A percentile compares a stretch with the other conserved stretches of the same genome.
Conservation (phyloP, 2,888 invertebrate species). For the Scaptomyza parva region DNA sequence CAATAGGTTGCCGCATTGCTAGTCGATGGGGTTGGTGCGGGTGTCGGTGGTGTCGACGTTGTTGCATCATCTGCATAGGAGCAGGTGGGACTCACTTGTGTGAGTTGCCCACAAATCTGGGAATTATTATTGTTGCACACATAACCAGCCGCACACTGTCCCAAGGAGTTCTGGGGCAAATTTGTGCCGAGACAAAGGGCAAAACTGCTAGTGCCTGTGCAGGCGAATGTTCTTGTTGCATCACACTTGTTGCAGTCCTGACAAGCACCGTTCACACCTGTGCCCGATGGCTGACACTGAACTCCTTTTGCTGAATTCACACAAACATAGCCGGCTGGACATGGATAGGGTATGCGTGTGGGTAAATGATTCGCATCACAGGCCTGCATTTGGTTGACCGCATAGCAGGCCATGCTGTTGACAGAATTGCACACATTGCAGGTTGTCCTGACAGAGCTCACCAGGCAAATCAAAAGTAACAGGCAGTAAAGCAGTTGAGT, state of each 20-base stretch:
- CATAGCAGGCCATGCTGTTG: slow-evolving; percentile 74
- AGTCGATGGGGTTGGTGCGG: slow-evolving; percentile 34
- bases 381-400: slow-evolving; percentile 61
- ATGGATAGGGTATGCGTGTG: slow-evolving; percentile 45
- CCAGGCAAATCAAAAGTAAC: slow-evolving; percentile 24
- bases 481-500: slow-evolving; percentile 3
- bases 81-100: slow-evolving; percentile 61
- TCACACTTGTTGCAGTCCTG: slow-evolving; percentile 74
- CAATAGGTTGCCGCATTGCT: slow-evolving; percentile 58
- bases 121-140: slow-evolving; percentile 68
- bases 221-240: slow-evolving; percentile 67
- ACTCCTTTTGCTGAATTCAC: slow-evolving; percentile 56
- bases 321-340: slow-evolving; percentile 70
- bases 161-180: slow-evolving; percentile 48
- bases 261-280: slow-evolving; percentile 53
- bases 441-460: slow-evolving; percentile 32
- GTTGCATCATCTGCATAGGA: slow-evolving; percentile 51
- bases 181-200: slow-evolving; percentile 73
- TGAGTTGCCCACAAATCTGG: slow-evolving; percentile 57
- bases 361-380: slow-evolving; percentile 63
- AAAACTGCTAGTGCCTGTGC: slow-evolving; percentile 68
- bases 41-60: background rate
- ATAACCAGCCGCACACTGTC: slow-evolving; percentile 62
- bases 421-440: slow-evolving; percentile 72
- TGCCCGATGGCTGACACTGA: slow-evolving; percentile 52